Evolutionary conservation across 1,140 invertebrate species (phyloP), one percentile per base, ranked within the genome.

Genomic region (Steinernema feltiae): DNA sequence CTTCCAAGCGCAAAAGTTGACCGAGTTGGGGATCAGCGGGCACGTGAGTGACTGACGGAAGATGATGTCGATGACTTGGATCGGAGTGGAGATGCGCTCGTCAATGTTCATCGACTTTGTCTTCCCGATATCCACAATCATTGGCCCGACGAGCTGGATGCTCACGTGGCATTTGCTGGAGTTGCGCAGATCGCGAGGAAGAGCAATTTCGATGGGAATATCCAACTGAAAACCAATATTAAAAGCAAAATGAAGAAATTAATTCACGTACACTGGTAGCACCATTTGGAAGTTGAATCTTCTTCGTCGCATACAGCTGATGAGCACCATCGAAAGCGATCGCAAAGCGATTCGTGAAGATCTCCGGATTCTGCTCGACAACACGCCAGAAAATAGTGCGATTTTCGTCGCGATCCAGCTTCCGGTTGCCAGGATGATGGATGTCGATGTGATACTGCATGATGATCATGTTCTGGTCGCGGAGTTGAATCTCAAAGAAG

Each of bases 21-120:
- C 46, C 0, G 81, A 82, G 29, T 82, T 82, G 32, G 48, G 27
- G 72, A 75, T 41, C 24, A 82, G 72, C 30, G 81, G 81, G 41
- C 81, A 82, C 29, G 78, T 82, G 48, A 82, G 76, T 7, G 79
- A 35, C 73, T 82, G 81, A 18, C 81, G 81, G 63, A 83, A 77
- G 31, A 82, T 74, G 76, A 82, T 82, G 73, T 82, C 81, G 32
- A 82, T 31, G 53, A 82, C 77, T 75, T 82, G 81, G 27, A 82
- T 80, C 0, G 79, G 79, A 24, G 79, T 74, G 53, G 78, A 69
- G 24, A 73, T 41, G 46, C 80, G 72, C 35, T 78, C 79, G 71
- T 81, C 76, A 35, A 81, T 63, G 35, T 76, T 73, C 32, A 72
- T 75, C 21, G 79, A 72, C 46, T 75, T 76, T 24, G 72, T 71